Base-by-base conservation (phyloP, 2,113 vertebrate genomes). In the Thunnus thynnus region DNA sequence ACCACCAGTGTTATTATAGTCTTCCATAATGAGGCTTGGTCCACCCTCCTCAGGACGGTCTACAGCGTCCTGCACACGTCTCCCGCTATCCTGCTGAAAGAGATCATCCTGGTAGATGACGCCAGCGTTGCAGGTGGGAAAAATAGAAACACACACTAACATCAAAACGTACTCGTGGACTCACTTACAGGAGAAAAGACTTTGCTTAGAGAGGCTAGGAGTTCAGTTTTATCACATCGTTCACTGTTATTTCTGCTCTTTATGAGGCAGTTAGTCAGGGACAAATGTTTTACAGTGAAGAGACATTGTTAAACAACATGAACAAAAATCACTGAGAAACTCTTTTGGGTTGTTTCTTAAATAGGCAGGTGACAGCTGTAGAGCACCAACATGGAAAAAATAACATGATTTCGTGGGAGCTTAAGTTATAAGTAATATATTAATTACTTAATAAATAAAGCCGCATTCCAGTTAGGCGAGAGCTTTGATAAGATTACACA, bases 21-120 rank as follows among this genome's bases (percentile, higher is more conserved):
- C 44, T 98, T 98, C 90, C 97, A 98, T 85, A 98, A 98, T 13
- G 97, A 98, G 85, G 97, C 97, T 10, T 97, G 97, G 97, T 96
- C 97, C 11, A 98, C 97, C 0, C 95, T 98, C 62, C 94, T 98
- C 30, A 94, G 97, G 22, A 98, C 97, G 0, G 98, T 99, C 27
- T 97, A 96, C 94, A 99, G 98, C 0, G 97, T 99, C 56, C 95
- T 99, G 30, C 95, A 99, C 90, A 89, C 96, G 1, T 94, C 96
- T 2, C 97, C 98, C 0, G 97, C 97, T 1, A 30, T 92, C 18
- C 86, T 99, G 78, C 96, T 99, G 20, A 95, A 92, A 17, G 98
- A 99, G 91, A 94, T 99, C 91, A 96, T 98, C 76, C 57, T 99
- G 85, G 98, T 99, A 73, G 98, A 99, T 2, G 98, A 99, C 0